Conservation (phyloP, 2,888 invertebrate species). For the Diadromus collaris region DNA sequence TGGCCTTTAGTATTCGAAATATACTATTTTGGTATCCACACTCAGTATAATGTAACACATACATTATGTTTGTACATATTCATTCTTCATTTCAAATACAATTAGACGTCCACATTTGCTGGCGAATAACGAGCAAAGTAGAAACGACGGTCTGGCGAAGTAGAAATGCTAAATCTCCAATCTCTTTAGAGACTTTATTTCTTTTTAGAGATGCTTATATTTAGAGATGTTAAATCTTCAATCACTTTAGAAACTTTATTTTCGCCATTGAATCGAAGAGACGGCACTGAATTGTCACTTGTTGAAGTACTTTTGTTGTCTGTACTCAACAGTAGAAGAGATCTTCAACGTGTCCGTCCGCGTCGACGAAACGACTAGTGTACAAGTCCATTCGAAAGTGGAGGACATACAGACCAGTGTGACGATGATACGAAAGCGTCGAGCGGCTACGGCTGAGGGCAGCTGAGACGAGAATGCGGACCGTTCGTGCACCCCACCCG, state of each 20-base stretch:
- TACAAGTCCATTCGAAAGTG: conserved; percentile 34
- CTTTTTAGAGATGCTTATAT: too few relatives aligned
- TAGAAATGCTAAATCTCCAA: background rate
- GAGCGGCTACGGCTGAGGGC: conserved; percentile 8
- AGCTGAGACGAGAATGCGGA: conserved; percentile 41
- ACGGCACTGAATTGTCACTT: conserved; percentile 12
- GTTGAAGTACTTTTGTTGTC: conserved; percentile 17
- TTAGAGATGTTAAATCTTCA: background rate
- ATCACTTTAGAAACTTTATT: conserved; percentile 1
- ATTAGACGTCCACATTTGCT: background rate
- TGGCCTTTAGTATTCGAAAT: too few relatives aligned
- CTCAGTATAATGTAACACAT: background rate
- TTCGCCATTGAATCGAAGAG: background rate
- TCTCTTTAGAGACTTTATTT: background rate
- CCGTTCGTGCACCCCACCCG: conserved; percentile 25
- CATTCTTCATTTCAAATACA: background rate
- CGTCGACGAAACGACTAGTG: conserved; percentile 9
- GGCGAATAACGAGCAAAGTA: background rate
- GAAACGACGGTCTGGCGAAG: background rate
- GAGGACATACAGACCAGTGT: conserved; percentile 18
- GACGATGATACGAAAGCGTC: conserved; percentile 39
- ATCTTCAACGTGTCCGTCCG: conserved; percentile 5
- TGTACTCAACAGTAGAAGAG: conserved; percentile 15
- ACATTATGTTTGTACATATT: background rate
- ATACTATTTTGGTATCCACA: background rate